These are phyloP conservation scores for Cyclopterus lumpus DNA, from an alignment of 2,797 vertebrate species.

Conservation along the genomic window DNA sequence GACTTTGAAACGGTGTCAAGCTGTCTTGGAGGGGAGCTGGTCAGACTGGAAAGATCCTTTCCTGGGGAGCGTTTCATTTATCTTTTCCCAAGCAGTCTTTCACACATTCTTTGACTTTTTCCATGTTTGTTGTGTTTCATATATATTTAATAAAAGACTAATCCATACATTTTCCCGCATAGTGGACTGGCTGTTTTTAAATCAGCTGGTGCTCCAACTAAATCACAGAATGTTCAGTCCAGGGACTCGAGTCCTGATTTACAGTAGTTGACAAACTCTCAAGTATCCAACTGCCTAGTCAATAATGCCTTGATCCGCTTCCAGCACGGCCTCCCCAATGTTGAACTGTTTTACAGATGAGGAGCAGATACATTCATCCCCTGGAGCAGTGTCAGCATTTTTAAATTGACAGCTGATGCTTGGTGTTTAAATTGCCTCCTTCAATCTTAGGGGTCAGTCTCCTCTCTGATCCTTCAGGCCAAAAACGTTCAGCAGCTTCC, in stretches of 20 bases:
- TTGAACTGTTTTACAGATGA: slow-evolving; percentile 74
- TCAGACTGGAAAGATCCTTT: slow-evolving; percentile 31
- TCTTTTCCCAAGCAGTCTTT: slow-evolving; percentile 51
- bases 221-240: slow-evolving; percentile 40
- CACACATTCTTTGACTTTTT: slow-evolving; percentile 46
- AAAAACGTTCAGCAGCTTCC: slow-evolving; percentile 33
- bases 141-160: slow-evolving; percentile 35
- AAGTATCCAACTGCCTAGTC: slow-evolving; percentile 58
- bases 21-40: slow-evolving; percentile 31
- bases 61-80: slow-evolving; percentile 40
- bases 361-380: slow-evolving; percentile 51
- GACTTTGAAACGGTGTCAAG: slow-evolving; percentile 56
- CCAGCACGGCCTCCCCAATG: slow-evolving; percentile 28
- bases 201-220: slow-evolving; percentile 43
- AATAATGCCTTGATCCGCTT: slow-evolving; percentile 59
- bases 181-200: slow-evolving; percentile 34
- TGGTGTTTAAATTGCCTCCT: slow-evolving; percentile 30
- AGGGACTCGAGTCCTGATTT: slow-evolving; percentile 62
- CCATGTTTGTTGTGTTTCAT: slow-evolving; percentile 43
- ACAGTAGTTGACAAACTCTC: slow-evolving; percentile 55
- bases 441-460: slow-evolving; percentile 46
- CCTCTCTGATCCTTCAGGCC: slow-evolving; percentile 32
- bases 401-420: slow-evolving; percentile 52
- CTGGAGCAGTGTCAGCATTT: slow-evolving; percentile 59
- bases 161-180: slow-evolving; percentile 25